phyloP scores from a whole-genome alignment of 1,140 invertebrate genomes.

The Ceratoteleas bidentatus region DNA sequence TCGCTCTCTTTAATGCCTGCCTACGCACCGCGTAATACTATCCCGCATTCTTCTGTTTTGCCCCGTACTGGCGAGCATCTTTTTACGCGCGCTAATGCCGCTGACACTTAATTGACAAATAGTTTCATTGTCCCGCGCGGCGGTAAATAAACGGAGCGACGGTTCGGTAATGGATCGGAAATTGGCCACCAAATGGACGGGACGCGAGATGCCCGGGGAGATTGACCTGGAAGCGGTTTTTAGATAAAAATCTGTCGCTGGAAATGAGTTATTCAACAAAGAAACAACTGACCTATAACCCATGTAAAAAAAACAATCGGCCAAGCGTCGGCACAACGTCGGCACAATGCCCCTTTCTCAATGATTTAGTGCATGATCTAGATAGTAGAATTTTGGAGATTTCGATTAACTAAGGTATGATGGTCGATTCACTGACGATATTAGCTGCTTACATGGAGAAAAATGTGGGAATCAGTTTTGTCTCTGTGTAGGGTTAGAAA shows the following conservation, averaged over 20 bases:
- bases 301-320: no score
- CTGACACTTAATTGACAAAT: conserved; percentile 38
- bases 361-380: no score
- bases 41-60: conserved; percentile 23
- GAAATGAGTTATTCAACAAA: no score
- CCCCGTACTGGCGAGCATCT: conserved; percentile 32
- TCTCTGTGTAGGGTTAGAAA: no score
- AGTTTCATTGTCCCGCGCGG: conserved; percentile 1
- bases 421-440: no score
- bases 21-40: conserved; percentile 37
- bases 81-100: conserved; percentile 32
- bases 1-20: conserved; percentile 5
- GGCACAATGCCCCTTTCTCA: no score
- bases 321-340: no score
- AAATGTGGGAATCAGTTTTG: no score
- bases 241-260: background rate
- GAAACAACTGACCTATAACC: no score
- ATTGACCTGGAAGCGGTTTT: background rate
- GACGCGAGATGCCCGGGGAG: background rate
- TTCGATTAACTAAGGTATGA: no score
- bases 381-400: no score
- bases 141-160: conserved; percentile 21
- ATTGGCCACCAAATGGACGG: background rate
- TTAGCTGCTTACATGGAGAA: no score
- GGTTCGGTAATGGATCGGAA: conserved; percentile 6